Base-by-base conservation (phyloP, 2,797 vertebrate genomes). In the Zalophus californianus region DNA sequence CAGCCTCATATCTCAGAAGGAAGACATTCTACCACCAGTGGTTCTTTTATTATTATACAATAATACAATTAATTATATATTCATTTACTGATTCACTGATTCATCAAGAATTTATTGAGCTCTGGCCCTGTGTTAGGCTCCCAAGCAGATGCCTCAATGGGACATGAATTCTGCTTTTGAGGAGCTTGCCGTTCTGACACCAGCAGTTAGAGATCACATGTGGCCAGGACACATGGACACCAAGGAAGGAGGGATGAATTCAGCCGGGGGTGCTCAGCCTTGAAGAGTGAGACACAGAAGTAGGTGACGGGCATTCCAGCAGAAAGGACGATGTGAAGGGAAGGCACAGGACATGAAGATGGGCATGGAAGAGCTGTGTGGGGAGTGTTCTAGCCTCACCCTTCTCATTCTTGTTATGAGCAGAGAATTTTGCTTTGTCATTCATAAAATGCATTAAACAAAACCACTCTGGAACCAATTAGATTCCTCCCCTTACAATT, bases 341-440 rank as follows among this genome's bases (percentile, higher is more conserved):
- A 79, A 73, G 52, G 25, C 13, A 11, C 0, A 0, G 1, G 32
- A 23, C 23, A 54, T 3, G 20, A 52, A 38, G 72, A 11, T 7
- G 48, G 9, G 2, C 2, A 2, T 62, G 14, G 12, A 79, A 73
- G 58, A 88, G 56, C 38, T 3, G 20, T 62, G 25, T 4, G 54
- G 66, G 54, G 16, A 25, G 18, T 25, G 9, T 58, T 84, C 77
- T 14, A 75, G 35, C 41, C 48, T 96, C 56, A 38, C 58, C 84
- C 32, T 95, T 94, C 50, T 70, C 62, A 77, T 84, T 82, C 29
- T 85, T 79, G 54, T 86, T 70, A 80, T 4, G 15, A 73, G 13
- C 23, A 62, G 14, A 72, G 44, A 90, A 94, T 90, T 93, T 82
- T 86, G 54, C 50, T 73, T 70, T 87, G 68, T 97, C 77, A 75